phyloP scores from a whole-genome alignment of 2,797 vertebrate species.

The Poeciliopsis infans region DNA sequence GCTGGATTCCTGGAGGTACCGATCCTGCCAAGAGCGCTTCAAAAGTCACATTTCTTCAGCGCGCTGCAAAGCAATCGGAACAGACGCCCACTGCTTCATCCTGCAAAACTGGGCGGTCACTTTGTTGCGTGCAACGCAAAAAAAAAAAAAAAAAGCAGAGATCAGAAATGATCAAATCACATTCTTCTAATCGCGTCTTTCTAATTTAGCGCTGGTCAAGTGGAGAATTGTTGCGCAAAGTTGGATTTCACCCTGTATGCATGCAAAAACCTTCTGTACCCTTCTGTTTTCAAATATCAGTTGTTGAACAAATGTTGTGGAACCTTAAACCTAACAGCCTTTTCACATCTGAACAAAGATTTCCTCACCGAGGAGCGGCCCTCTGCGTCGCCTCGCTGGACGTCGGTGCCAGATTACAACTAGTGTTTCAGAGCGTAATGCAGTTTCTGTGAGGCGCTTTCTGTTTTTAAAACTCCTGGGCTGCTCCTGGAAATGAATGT shows the following conservation, averaged over 20 bases:
- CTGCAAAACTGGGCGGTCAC: background rate
- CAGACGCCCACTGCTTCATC: constrained; percentile 24
- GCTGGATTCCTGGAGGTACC: constrained; percentile 52
- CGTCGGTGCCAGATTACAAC: background rate
- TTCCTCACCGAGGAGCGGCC: constrained; percentile 19
- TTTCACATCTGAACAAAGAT: constrained; percentile 30
- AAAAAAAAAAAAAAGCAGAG: background rate
- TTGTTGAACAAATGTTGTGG: background rate
- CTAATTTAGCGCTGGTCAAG: background rate
- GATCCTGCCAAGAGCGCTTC: constrained; percentile 35
- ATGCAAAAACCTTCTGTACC: background rate
- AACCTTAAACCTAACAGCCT: background rate
- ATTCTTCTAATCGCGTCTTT: background rate
- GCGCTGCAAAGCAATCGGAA: constrained; percentile 6
- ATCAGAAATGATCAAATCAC: background rate
- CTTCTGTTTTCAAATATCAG: background rate
- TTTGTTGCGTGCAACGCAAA: background rate
- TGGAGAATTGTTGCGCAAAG: background rate
- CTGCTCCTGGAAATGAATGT: constrained; percentile 21
- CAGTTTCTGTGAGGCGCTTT: background rate
- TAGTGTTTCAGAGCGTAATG: background rate
- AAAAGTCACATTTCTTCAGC: constrained; percentile 45
- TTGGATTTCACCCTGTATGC: background rate
- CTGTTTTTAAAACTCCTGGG: constrained; percentile 19
- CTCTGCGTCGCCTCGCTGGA: background rate